Base-by-base conservation (phyloP, 2,113 vertebrate genomes). In the Myiozetetes cayanensis region DNA sequence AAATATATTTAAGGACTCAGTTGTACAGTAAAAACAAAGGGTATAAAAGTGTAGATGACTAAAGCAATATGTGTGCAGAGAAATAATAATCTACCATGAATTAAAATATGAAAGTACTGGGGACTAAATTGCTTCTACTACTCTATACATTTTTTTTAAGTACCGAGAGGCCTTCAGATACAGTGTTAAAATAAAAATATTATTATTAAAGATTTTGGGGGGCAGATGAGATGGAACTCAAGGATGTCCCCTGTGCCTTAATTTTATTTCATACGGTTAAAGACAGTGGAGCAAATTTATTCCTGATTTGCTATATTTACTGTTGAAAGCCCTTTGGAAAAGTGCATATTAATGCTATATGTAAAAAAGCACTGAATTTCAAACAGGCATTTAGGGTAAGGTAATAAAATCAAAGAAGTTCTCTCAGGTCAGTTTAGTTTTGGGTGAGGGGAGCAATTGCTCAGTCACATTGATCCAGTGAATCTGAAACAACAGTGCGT, bases 91-190 rank as follows among this genome's bases (percentile, higher is more conserved):
- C 72, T 79, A 86, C 55, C 24, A 30, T 88, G 85, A 96, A 91
- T 95, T 95, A 93, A 91, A 93, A 94, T 83, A 65, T 10, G 10
- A 63, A 97, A 86, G 65, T 84, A 89, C 81, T 78, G 41, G 80
- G 88, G 94, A 90, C 92, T 96, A 93, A 97, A 97, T 97, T 97
- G 86, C 76, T 77, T 96, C 93, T 95, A 94, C 58, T 95, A 70
- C 62, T 79, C 81, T 85, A 59, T 74, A 63, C 58, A 70, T 97
- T 96, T 94, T 94, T 96, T 96, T 77, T 85, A 97, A 95, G 91
- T 95, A 89, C 62, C 84, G 85, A 67, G 91, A 96, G 95, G 52
- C 89, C 62, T 96, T 94, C 81, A 96, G 92, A 76, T 97, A 87
- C n/a, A 59, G 41, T 66, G 41, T 28, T 96, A 93, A 92, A 96